Conservation (phyloP, 2,888 invertebrate species). For the Tinea semifulvella region DNA sequence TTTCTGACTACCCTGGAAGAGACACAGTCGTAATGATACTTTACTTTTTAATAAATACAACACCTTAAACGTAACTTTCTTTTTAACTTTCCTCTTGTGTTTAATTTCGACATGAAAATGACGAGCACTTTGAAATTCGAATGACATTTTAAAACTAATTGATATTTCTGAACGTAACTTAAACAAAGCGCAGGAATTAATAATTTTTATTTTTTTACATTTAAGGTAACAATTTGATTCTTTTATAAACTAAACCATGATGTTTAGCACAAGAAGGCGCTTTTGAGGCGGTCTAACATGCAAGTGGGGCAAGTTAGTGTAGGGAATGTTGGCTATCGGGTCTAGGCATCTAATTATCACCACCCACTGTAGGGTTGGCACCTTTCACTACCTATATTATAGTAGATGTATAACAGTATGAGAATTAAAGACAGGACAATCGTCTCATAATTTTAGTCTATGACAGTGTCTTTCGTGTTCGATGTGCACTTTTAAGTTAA, state of each 20-base stretch:
- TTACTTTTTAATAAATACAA: not conserved
- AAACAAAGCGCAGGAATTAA: not conserved
- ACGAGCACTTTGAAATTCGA: conserved; percentile 40
- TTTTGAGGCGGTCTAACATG: conserved; percentile 31
- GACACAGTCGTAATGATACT: too few relatives aligned
- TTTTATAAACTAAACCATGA: not conserved
- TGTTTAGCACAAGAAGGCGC: conserved; percentile 18
- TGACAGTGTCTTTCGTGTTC: too few relatives aligned
- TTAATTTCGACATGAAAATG: conserved; percentile 47
- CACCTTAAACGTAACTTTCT: conserved; percentile 55
- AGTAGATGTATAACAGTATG: too few relatives aligned
- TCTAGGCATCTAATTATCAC: conserved; percentile 47
- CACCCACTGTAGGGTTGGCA: conserved; percentile 26
- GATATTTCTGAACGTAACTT: conserved; percentile 1
- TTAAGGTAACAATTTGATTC: not conserved
- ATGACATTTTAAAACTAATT: conserved; percentile 33
- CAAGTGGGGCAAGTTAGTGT: conserved; percentile 25
- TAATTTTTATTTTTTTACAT: not conserved
- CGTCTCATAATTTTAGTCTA: too few relatives aligned
- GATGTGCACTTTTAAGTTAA: too few relatives aligned
- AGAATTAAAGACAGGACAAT: too few relatives aligned
- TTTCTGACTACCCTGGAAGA: too few relatives aligned
- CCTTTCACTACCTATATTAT: too few relatives aligned
- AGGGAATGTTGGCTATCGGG: conserved; percentile 39
- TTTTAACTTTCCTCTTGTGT: conserved; percentile 42